These are phyloP conservation scores for Enteromius argenteus DNA, from an alignment of 2,797 vertebrate species.

Conservation along the genomic window DNA sequence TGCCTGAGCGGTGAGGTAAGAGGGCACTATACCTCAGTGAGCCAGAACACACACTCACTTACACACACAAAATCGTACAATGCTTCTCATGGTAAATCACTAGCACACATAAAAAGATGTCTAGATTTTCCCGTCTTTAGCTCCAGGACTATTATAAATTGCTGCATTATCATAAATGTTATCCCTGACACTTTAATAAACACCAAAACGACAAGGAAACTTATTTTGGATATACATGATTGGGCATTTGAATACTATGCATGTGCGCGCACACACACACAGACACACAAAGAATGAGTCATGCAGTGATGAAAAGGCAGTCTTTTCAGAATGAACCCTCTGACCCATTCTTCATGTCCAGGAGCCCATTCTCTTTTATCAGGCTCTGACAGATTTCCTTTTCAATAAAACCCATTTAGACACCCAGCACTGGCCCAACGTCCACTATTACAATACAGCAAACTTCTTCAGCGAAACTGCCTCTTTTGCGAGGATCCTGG, in stretches of 20 bases:
- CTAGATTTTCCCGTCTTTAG: background rate
- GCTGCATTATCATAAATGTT: background rate
- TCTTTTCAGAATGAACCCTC: slow-evolving; percentile 83
- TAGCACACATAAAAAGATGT: slow-evolving; percentile 7
- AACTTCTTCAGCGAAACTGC: slow-evolving; percentile 62
- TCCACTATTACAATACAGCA: slow-evolving; percentile 60
- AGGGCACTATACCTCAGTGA: slow-evolving; percentile 67
- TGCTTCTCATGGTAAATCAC: slow-evolving; percentile 31
- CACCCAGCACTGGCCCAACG: slow-evolving; percentile 73
- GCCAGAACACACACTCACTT: slow-evolving; percentile 58
- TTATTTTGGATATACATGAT: slow-evolving; percentile 66
- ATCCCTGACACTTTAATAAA: slow-evolving; percentile 41
- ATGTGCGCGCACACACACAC: slow-evolving; percentile 55
- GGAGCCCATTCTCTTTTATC: slow-evolving; percentile 81
- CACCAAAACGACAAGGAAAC: slow-evolving; percentile 23
- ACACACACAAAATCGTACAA: slow-evolving; percentile 48
- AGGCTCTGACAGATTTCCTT: slow-evolving; percentile 79
- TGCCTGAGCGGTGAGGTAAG: slow-evolving; percentile 86
- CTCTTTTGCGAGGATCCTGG: slow-evolving; percentile 37
- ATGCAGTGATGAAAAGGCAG: slow-evolving; percentile 83
- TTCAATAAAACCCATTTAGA: slow-evolving; percentile 82
- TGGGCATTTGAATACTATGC: slow-evolving; percentile 42
- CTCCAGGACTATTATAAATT: slow-evolving; percentile 4
- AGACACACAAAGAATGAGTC: slow-evolving; percentile 74
- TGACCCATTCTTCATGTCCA: slow-evolving; percentile 82